Percentiles rank a stretch among this genome's conserved stretches.
These are phyloP conservation scores for Acanthisitta chloris DNA, from an alignment of 2,113 vertebrate species.

Conservation along the genomic window DNA sequence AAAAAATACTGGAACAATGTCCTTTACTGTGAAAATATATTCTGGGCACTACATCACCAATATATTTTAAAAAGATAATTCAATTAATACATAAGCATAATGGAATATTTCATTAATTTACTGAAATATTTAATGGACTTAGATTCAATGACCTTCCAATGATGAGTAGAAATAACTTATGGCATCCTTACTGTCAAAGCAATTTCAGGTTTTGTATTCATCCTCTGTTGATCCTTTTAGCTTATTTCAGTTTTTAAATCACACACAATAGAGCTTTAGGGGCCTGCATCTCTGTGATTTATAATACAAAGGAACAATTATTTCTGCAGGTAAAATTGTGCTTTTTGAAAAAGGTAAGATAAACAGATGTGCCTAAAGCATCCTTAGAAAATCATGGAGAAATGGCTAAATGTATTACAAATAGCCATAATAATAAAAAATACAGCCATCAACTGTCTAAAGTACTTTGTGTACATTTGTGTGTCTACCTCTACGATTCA, in stretches of 20 bases:
- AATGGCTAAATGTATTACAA: slow-evolving; percentile 36
- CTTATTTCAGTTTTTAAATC: slow-evolving; percentile 62
- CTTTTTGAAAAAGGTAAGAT: slow-evolving; percentile 55
- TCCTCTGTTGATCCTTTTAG: slow-evolving; percentile 35
- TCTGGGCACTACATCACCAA: background rate
- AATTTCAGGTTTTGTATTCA: slow-evolving; percentile 38
- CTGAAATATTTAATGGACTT: background rate
- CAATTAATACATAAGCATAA: background rate
- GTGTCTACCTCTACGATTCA: background rate
- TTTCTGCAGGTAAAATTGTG: slow-evolving; percentile 49
- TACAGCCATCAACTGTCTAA: slow-evolving; percentile 35
- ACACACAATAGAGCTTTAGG: slow-evolving; percentile 49
- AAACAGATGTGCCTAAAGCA: slow-evolving; percentile 50
- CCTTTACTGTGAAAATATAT: background rate
- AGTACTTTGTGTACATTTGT: background rate
- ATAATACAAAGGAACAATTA: slow-evolving; percentile 59
- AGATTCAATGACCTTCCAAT: slow-evolving; percentile 14
- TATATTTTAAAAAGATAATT: background rate
- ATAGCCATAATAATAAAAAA: slow-evolving; percentile 44
- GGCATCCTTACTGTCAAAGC: slow-evolving; percentile 55
- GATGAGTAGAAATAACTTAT: slow-evolving; percentile 54
- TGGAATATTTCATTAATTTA: background rate
- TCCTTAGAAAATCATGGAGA: slow-evolving; percentile 17
- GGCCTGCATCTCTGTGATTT: slow-evolving; percentile 42
- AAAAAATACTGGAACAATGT: background rate